Evolutionary conservation across 2,113 vertebrate genomes (phyloP).

Genomic region (Spea bombifrons): DNA sequence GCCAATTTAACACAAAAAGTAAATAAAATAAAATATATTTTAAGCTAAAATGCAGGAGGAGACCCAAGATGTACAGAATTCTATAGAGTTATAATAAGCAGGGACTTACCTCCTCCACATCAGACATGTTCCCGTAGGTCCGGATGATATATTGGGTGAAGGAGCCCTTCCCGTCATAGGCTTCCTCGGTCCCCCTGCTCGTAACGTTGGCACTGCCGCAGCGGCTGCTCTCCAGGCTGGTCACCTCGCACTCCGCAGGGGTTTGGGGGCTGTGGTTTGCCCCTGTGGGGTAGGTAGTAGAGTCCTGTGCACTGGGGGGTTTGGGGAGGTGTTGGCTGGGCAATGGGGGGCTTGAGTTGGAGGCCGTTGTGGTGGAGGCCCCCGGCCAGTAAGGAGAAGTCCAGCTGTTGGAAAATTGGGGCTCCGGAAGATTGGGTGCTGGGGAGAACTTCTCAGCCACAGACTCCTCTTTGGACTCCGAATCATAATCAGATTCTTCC

Average conservation of each 20-base stretch:
- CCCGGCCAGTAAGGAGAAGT: background rate
- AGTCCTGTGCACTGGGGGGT: background rate
- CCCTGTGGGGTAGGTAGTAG: constrained; percentile 12
- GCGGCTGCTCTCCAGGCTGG: constrained; percentile 44
- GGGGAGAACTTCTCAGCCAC: constrained; percentile 54
- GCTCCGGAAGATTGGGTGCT: constrained; percentile 50
- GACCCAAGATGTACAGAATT: background rate
- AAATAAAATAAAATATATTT: too few relatives aligned
- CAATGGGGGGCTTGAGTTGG: background rate
- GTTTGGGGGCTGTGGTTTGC: constrained; percentile 25
- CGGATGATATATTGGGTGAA: background rate
- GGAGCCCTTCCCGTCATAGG: background rate
- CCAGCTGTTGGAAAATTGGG: background rate
- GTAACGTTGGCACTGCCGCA: constrained; percentile 48
- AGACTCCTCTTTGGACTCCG: constrained; percentile 63
- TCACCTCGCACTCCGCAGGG: constrained; percentile 31
- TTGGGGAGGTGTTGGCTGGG: constrained; percentile 45
- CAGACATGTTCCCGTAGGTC: background rate
- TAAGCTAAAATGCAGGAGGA: background rate
- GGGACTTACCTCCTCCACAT: background rate
- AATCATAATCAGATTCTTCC: constrained; percentile 52
- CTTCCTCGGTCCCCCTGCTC: too few relatives aligned
- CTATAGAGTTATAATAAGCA: too few relatives aligned
- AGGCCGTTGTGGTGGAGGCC: background rate
- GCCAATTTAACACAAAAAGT: too few relatives aligned